These are phyloP conservation scores for Microchirus variegatus DNA, from an alignment of 2,797 vertebrate genomes.

Conservation along the genomic window DNA sequence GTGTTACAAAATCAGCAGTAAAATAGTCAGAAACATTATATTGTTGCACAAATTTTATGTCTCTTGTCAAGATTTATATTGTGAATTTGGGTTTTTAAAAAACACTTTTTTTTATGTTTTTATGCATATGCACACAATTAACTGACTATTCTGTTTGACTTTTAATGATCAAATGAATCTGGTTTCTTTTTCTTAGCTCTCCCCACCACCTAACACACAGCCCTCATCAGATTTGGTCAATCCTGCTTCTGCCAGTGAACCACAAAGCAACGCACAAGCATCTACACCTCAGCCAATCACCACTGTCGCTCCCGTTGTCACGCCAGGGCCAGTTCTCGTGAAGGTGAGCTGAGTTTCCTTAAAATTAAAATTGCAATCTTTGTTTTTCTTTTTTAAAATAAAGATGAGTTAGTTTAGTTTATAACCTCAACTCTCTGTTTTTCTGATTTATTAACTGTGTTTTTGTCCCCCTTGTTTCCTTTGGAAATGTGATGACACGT, in stretches of 20 bases:
- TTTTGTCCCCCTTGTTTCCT: slow-evolving; percentile 36
- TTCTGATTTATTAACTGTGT: slow-evolving; percentile 32
- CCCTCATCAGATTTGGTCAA: slow-evolving; percentile 84
- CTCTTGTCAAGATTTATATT: too few relatives aligned
- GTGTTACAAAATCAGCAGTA: too few relatives aligned
- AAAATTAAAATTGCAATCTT: background rate
- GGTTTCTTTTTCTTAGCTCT: slow-evolving; percentile 74
- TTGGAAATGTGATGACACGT: slow-evolving; percentile 37
- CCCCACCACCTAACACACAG: slow-evolving; percentile 77
- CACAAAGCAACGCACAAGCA: slow-evolving; percentile 67
- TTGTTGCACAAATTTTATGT: too few relatives aligned
- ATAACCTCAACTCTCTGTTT: slow-evolving; percentile 3
- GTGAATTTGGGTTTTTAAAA: too few relatives aligned
- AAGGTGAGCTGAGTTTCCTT: slow-evolving; percentile 82
- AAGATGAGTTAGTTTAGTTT: slow-evolving; percentile 12
- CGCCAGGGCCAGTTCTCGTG: slow-evolving; percentile 85
- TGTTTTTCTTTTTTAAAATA: background rate
- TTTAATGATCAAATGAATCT: too few relatives aligned
- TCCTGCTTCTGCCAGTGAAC: slow-evolving; percentile 76
- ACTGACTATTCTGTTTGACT: too few relatives aligned
- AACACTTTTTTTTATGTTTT: too few relatives aligned
- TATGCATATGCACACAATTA: too few relatives aligned
- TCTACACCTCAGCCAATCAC: slow-evolving; percentile 64
- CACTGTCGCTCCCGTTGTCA: slow-evolving; percentile 66
- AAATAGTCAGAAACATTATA: too few relatives aligned